Conservation (phyloP, 2,888 invertebrate species). For the Trileptium ribeirensis region DNA sequence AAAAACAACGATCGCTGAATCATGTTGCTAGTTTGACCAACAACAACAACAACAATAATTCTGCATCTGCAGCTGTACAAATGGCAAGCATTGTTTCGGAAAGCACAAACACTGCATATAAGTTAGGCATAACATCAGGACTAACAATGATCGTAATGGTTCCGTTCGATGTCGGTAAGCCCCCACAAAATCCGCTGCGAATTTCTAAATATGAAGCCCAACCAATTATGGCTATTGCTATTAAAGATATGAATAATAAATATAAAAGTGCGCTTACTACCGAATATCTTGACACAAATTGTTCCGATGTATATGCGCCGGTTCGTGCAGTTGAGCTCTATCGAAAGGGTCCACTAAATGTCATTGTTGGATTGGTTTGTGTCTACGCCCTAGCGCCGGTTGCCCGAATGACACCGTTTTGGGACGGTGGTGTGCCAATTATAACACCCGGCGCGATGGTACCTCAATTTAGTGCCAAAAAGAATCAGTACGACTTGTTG, state of each 20-base stretch:
- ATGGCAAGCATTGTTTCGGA: too few species aligned
- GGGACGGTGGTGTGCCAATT: constrained; percentile 60
- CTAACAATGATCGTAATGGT: neutral
- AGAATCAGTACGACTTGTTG: constrained; percentile 64
- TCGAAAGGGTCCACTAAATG: constrained; percentile 65
- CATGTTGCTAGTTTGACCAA: too few species aligned
- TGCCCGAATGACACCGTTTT: constrained; percentile 65
- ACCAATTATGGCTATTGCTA: constrained; percentile 27
- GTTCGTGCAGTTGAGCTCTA: constrained; percentile 71
- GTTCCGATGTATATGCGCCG: constrained; percentile 69
- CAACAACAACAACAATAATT: too few species aligned
- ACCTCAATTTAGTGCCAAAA: constrained; percentile 65
- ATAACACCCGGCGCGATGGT: constrained; percentile 73
- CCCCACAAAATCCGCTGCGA: constrained; percentile 2
- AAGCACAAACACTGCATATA: too few species aligned
- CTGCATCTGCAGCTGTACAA: too few species aligned
- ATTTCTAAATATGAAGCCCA: neutral
- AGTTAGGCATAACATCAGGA: too few species aligned
- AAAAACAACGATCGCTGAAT: too few species aligned
- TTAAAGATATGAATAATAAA: neutral
- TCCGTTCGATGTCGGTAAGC: neutral
- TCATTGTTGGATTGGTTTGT: constrained; percentile 76
- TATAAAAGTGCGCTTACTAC: neutral
- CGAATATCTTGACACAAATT: constrained; percentile 62
- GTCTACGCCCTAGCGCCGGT: constrained; percentile 79